A percentile compares a stretch with the other conserved stretches of the same genome.
Evolutionary conservation across 92 coral and sea anemone genomes (phyloP).

Genomic region (Parazoanthus swiftii): DNA sequence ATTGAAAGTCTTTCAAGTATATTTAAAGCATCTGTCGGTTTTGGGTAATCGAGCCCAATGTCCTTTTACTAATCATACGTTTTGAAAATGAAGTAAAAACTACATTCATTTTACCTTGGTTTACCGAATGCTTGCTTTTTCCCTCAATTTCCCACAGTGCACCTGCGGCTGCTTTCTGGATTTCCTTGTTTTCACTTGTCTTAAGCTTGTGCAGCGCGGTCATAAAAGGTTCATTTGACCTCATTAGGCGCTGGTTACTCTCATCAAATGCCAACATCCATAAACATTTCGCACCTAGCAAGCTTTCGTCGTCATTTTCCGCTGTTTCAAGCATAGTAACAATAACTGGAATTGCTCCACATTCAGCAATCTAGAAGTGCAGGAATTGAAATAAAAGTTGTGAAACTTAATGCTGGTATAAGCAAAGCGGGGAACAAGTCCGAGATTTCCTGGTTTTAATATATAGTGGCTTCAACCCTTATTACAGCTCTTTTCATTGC

Average conservation of each 20-base stretch:
- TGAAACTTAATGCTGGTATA: too few species aligned
- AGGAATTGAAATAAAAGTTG: background rate
- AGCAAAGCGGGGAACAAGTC: too few species aligned
- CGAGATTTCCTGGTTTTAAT: too few species aligned
- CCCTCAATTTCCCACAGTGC: constrained; percentile 83
- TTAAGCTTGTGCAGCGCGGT: constrained; percentile 55
- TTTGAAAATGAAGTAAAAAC: background rate
- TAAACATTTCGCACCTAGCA: constrained; percentile 49
- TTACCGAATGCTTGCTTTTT: constrained; percentile 51
- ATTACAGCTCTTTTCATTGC: too few species aligned
- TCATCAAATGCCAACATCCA: constrained; percentile 81
- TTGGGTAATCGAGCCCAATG: background rate
- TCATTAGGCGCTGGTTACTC: constrained; percentile 57
- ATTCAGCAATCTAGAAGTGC: constrained; percentile 60
- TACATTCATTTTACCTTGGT: constrained; percentile 4
- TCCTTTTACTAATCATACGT: background rate
- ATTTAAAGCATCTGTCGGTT: background rate
- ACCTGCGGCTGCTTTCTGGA: constrained; percentile 68
- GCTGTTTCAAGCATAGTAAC: constrained; percentile 62
- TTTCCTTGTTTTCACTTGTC: constrained; percentile 37
- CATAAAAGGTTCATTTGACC: constrained; percentile 33
- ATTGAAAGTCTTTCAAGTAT: background rate
- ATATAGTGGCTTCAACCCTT: too few species aligned
- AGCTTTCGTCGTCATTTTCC: constrained; percentile 53
- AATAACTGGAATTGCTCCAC: constrained; percentile 73